Base-by-base conservation (phyloP, 2,113 vertebrate genomes). In the Egretta garzetta region DNA sequence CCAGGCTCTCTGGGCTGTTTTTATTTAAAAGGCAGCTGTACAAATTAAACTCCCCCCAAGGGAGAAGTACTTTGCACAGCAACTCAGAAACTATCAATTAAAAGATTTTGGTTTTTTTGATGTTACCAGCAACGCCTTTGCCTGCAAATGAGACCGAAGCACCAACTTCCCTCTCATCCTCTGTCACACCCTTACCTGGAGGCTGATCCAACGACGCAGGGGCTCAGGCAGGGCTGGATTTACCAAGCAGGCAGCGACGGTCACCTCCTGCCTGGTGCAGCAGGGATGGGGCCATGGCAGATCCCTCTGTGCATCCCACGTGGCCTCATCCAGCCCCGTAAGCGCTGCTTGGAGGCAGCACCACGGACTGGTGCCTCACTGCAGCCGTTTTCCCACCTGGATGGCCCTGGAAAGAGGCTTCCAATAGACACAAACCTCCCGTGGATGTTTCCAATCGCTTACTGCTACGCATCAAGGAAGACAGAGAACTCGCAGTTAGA, bases 361-460 rank as follows among this genome's bases (percentile, higher is more conserved):
- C 12, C 14, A 1, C 0, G 1, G 64, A 3, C 5, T 10, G 3
- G 10, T 10, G 27, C 8, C 43, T 30, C 17, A 7, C 55, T 33
- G 35, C 64, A 81, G 79, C 47, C 23, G 5, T 7, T 30, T 21
- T 47, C 71, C 68, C 77, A 5, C 50, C 21, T 2, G 49, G 72
- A 15, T 22, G 43, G 21, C 32, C 10, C 45, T 50, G 79, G 49
- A 13, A 66, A 37, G 30, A 19, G 37, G 24, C 68, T 43, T 49
- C 64, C 2, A 3, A 49, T 0, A 6, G 62, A 37, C 43, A 43
- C 26, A 58, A 37, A 60, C 28, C 55, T 91, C 59, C 77, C 1
- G 1, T 3, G 18, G 70, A 10, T 14, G 7, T 1, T 64, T 27
- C 60, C 14, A 3, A 3, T 9, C 1, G 0, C 63, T 20, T 9